Evolutionary conservation across 2,797 vertebrate genomes (phyloP).

Genomic region (Cynodonichthys magdalenae): DNA sequence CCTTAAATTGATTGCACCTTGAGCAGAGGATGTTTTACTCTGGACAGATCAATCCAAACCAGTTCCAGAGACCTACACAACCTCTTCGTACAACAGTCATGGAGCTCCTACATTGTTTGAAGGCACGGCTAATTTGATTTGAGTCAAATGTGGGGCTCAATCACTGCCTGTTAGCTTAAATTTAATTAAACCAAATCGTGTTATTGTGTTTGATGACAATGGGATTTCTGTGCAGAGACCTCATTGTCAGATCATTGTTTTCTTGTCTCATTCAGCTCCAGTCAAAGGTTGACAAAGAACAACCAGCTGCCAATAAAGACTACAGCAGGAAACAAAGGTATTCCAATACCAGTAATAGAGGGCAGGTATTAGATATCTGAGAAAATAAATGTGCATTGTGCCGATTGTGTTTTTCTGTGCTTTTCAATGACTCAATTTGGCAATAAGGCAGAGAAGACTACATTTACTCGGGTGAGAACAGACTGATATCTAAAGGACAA

Average conservation of each 20-base stretch:
- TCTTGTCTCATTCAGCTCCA: slow-evolving; percentile 70
- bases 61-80: slow-evolving; percentile 50
- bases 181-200: slow-evolving; percentile 83
- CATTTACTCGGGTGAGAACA: neutral
- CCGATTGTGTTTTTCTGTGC: neutral
- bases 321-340: slow-evolving; percentile 39
- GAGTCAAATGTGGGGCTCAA: slow-evolving; percentile 75
- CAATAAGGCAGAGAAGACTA: neutral
- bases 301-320: slow-evolving; percentile 63
- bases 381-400: slow-evolving; percentile 4
- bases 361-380: slow-evolving; percentile 41
- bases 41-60: slow-evolving; percentile 70
- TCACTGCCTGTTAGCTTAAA: slow-evolving; percentile 78
- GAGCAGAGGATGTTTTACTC: slow-evolving; percentile 44
- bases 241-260: slow-evolving; percentile 83
- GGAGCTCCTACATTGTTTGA: slow-evolving; percentile 59
- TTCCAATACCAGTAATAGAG: slow-evolving; percentile 54
- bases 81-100: slow-evolving; percentile 51
- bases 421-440: neutral
- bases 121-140: slow-evolving; percentile 78
- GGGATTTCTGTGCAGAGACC: slow-evolving; percentile 69
- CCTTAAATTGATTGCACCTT: slow-evolving; percentile 42
- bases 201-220: slow-evolving; percentile 85
- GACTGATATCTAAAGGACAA: too few species aligned
- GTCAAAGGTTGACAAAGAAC: slow-evolving; percentile 68